Conservation (phyloP, 1,140 invertebrate species). For the Polyergus mexicanus region DNA sequence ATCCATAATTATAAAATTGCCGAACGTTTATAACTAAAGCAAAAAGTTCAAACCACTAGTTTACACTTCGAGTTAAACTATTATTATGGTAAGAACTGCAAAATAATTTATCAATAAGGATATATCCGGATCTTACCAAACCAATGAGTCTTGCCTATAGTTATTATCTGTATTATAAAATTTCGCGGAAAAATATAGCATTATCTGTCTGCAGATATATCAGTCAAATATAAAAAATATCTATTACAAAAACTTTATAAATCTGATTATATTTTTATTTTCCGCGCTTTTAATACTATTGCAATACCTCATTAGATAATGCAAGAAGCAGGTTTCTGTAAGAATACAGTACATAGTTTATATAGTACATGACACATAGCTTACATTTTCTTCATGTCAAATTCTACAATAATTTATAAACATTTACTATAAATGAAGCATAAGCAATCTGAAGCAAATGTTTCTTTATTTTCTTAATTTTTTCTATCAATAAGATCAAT, state of each 20-base stretch:
- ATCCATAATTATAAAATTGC: constrained; percentile 56
- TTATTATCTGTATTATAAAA: constrained; percentile 28
- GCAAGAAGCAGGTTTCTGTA: constrained; percentile 46
- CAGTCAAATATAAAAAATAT: constrained; percentile 59
- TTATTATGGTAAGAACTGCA: background rate
- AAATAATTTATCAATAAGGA: constrained; percentile 37
- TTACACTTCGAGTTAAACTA: background rate
- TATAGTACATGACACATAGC: background rate
- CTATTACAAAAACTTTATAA: constrained; percentile 52
- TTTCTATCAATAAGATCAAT: background rate
- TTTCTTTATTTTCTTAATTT: constrained; percentile 30
- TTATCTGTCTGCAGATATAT: constrained; percentile 11
- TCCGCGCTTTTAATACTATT: constrained; percentile 29
- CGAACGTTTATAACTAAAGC: background rate
- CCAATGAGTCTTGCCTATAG: constrained; percentile 18
- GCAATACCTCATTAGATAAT: constrained; percentile 38
- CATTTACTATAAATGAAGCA: constrained; percentile 52
- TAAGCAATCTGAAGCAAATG: constrained; percentile 54
- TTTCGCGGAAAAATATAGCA: constrained; percentile 5
- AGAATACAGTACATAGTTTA: background rate
- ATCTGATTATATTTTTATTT: constrained; percentile 24
- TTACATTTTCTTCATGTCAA: constrained; percentile 59
- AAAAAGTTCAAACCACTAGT: background rate
- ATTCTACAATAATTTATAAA: constrained; percentile 52
- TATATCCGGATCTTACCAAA: constrained; percentile 51